Evolutionary conservation across 2,797 vertebrate genomes (phyloP).

Genomic region (Tauraco hartlaubi): DNA sequence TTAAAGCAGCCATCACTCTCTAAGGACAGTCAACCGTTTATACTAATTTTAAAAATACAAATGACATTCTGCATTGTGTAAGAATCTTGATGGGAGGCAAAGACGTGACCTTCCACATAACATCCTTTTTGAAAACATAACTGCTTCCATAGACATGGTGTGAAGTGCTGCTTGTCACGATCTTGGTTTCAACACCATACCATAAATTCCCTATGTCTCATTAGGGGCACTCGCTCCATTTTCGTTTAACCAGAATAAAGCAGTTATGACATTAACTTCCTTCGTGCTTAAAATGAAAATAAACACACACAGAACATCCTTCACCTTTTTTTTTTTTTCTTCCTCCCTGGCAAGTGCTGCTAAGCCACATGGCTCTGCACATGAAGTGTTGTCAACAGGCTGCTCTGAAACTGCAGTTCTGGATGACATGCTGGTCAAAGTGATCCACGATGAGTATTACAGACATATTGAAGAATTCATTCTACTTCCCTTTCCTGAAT

Average conservation of each 20-base stretch:
- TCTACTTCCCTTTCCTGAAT: background rate
- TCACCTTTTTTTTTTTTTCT: background rate
- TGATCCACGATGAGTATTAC: background rate
- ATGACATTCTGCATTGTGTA: background rate
- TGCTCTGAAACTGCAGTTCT: background rate
- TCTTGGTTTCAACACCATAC: slow-evolving; percentile 64
- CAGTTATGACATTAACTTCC: background rate
- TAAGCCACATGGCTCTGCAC: background rate
- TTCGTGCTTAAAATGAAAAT: background rate
- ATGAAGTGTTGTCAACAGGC: background rate
- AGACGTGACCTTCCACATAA: background rate
- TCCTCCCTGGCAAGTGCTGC: background rate
- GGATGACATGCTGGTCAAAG: background rate
- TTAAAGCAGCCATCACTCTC: background rate
- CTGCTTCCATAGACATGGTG: slow-evolving; percentile 41
- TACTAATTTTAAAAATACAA: background rate
- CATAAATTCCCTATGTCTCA: slow-evolving; percentile 8
- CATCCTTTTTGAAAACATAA: slow-evolving; percentile 31
- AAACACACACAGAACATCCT: background rate
- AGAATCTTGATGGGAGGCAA: slow-evolving; percentile 24
- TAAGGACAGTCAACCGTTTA: background rate
- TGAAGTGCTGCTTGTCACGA: slow-evolving; percentile 35
- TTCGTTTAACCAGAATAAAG: slow-evolving; percentile 35
- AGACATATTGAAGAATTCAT: background rate
- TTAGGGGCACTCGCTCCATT: background rate